A percentile compares a stretch with the other conserved stretches of the same genome.
These are phyloP conservation scores for Aphrophora alni DNA, from an alignment of 2,888 invertebrate species.

Conservation along the genomic window DNA sequence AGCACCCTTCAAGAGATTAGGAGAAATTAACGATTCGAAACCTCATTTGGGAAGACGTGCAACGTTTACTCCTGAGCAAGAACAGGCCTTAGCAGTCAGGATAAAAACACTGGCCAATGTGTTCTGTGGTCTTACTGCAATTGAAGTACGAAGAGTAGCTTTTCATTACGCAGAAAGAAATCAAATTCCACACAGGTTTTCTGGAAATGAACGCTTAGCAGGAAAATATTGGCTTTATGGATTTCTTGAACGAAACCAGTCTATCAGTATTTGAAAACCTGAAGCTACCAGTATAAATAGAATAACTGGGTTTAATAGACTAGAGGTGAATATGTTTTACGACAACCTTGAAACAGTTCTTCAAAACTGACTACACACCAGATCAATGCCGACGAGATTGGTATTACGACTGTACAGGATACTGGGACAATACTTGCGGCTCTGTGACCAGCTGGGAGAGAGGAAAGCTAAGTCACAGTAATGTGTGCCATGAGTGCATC, in stretches of 20 bases:
- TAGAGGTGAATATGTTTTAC: not conserved
- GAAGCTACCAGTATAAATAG: slow-evolving; percentile 11
- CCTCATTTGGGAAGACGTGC: not conserved
- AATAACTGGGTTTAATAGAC: not conserved
- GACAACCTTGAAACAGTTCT: too few relatives aligned
- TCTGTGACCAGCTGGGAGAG: too few relatives aligned
- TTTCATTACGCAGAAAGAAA: slow-evolving; percentile 38
- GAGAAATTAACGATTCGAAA: not conserved
- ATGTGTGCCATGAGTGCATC: too few relatives aligned
- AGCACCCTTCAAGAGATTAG: slow-evolving; percentile 11
- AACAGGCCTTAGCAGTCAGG: not conserved
- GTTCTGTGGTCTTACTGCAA: slow-evolving; percentile 37
- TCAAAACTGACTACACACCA: too few relatives aligned
- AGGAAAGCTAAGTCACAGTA: too few relatives aligned
- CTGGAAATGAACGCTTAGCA: slow-evolving; percentile 14
- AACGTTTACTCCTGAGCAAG: slow-evolving; percentile 12
- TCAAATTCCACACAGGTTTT: slow-evolving; percentile 37
- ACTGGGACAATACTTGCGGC: too few relatives aligned
- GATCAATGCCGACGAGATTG: too few relatives aligned
- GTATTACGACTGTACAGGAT: too few relatives aligned
- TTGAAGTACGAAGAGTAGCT: slow-evolving; percentile 39
- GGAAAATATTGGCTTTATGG: slow-evolving; percentile 11
- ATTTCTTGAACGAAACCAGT: not conserved
- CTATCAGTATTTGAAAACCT: not conserved
- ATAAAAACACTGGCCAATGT: slow-evolving; percentile 7